Base-by-base conservation (phyloP, 2,113 vertebrate genomes). In the Phyllopteryx taeniolatus region DNA sequence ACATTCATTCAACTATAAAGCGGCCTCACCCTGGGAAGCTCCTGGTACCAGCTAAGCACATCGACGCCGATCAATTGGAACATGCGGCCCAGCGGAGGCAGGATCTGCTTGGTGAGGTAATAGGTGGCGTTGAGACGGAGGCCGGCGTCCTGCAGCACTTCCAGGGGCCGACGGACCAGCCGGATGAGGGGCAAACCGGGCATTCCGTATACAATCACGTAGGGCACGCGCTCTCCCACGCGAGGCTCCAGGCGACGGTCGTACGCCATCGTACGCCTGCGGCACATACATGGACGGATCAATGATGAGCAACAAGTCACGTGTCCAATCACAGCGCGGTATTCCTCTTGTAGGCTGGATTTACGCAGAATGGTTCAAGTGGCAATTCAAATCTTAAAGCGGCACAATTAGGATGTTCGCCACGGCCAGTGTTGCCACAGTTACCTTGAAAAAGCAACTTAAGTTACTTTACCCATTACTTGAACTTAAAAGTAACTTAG, bases 41-140 rank as follows among this genome's bases (percentile, higher is more conserved):
- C 95, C 17, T 97, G 95, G 90, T 98, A 98, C 98, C 98, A 99
- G 91, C 88, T 91, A 92, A 97, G 95, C 77, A 99, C 96, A 0
- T 99, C 96, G 11, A 98, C 95, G 8, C 98, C 98, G 43, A 99
- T 96, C 27, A 99, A 94, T 1, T 95, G 96, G 90, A 99, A 96
- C 33, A 98, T 89, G 71, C 98, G 93, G 19, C 93, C 94, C 65
- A 99, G 90, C 0, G 98, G 96, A 0, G 98, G 97, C 81, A 99
- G 94, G 71, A 99, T 98, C 78, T 99, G 98, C 84, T 99, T 99
- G 88, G 93, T 96, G 80, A 99, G 95, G 69, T 99, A 99, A 88
- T 99, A 99, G 0, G 93, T 92, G 65, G 95, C 90, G 7, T 99
- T 99, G 83, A 98, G 91, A 70, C 96, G 93, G 68, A 99, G 90